Evolutionary conservation across 2,888 invertebrate genomes (phyloP).

Genomic region (Clepsis dumicolana): DNA sequence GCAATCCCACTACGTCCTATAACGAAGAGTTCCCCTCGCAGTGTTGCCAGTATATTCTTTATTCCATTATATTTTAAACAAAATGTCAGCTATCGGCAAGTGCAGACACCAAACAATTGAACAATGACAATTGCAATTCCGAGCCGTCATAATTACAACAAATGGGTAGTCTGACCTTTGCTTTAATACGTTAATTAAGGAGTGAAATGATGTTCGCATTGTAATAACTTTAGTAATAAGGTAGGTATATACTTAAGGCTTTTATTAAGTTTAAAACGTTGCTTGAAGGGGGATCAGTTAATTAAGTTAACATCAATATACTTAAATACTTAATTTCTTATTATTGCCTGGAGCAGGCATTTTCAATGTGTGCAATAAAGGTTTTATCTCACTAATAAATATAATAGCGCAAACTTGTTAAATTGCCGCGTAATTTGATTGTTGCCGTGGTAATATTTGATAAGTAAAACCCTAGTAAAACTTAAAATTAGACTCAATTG

Average conservation of each 20-base stretch:
- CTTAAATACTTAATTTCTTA: no score
- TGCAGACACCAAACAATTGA: constrained; percentile 55
- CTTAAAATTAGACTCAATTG: no score
- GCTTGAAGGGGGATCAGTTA: neutral
- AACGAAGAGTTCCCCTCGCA: constrained; percentile 74
- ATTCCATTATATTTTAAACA: constrained; percentile 85
- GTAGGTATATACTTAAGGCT: neutral
- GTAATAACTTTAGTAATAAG: constrained; percentile 4
- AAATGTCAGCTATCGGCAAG: constrained; percentile 76
- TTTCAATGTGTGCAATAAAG: no score
- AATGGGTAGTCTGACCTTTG: constrained; percentile 52
- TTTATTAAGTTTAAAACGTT: neutral
- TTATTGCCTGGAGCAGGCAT: no score
- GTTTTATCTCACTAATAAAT: no score
- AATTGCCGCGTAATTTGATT: no score
- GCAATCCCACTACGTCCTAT: constrained; percentile 54
- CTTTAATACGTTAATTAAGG: constrained; percentile 57
- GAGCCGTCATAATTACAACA: constrained; percentile 61
- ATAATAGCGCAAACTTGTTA: no score
- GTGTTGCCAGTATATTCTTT: constrained; percentile 80
- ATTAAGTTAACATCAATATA: neutral
- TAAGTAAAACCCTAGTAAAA: no score
- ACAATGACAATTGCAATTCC: constrained; percentile 57
- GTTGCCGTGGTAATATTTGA: no score
- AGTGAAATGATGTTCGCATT: constrained; percentile 37